Evolutionary conservation across 2,113 vertebrate species (phyloP), one percentile per base, ranked within the genome.

Genomic region (Nothobranchius furzeri): DNA sequence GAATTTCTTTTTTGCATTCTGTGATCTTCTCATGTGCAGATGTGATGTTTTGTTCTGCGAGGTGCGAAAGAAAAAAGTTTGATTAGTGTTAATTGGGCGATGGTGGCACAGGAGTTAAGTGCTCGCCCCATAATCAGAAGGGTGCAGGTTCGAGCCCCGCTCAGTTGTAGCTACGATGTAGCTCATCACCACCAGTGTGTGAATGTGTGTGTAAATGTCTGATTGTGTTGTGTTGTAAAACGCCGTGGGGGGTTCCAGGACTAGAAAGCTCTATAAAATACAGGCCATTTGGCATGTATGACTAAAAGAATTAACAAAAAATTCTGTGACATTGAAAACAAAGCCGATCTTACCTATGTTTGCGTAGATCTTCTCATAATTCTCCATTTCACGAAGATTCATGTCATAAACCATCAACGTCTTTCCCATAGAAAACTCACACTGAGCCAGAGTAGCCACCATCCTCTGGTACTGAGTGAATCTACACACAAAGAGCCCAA

Each of bases 361-460:
- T 45, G 92, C 87, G 78, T 98, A 98, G 79, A 97, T 98, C 87
- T 93, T 95, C 89, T 98, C 98, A 78, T 99, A 99, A 69, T 99
- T 99, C 78, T 98, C 96, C 98, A 99, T 99, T 90, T 99, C 98
- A 76, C 93, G 92, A 46, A 99, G 94, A 87, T 99, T 99, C 98
- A 99, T 99, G 61, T 99, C 94, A 61, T 99, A 98, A 5, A 99
- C 98, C 69, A 98, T 93, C 61, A 98, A 88, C 1, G 98, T 99
- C 90, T 99, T 99, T 45, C 96, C 96, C 97, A 99, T 97, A 17
- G 98, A 99, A 90, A 97, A 99, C 78, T 98, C 97, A 87, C 97
- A 99, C 20, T 99, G 98, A 7, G 95, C 93, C 88, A 99, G 82
- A 35, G 92, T 97, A 25, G 95, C 94, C 79, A 98, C 75, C 98